Base-by-base conservation (phyloP, 2,888 invertebrate species). In the Hypomecis punctinalis region DNA sequence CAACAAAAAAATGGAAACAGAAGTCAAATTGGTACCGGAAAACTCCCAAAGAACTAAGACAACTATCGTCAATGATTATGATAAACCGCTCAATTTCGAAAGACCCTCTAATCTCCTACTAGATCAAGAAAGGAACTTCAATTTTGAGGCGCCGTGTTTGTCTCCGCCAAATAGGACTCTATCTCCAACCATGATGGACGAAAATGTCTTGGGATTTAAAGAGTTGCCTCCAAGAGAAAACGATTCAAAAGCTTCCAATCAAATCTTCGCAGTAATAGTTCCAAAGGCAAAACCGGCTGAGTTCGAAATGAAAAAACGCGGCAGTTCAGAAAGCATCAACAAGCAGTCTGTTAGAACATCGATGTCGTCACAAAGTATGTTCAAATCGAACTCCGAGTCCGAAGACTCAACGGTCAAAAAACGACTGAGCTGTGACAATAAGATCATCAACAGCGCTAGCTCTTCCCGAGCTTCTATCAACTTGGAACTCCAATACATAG, bases 21-120 rank as follows among this genome's bases (percentile, higher is more conserved):
- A 94, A 81, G 94, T 95, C 0, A 94, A 94, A 76, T 77, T 95
- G 8, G 88, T 94, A 0, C 80, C 86, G 0, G 91, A 90, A 45
- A 76, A 69, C 66, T 76, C 67, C 8, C 80, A 67, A 72, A 77
- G 78, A 60, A 90, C 82, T 0, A 79, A 74, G 66, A 91, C 90
- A 0, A 83, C 87, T 0, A 74, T 91, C 5, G 79, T 92, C 0
- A 78, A 74, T 8, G 89, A 90, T 23, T 77, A 74, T 8, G 89
- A 90, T 23, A 91, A 91, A 66, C 86, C 86, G 0, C 71, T 79
- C 0, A 79, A 79, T 40, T 84, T 77, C 33, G 83, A 86, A 40
- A 74, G 91, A 45, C 93, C 93, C 0, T 81, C 85, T 0, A 89
- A 91, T 72, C 68, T 93, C 5, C 80, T 85, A 0, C 61, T 91